Percentiles rank a stretch among this genome's conserved stretches.
phyloP scores from a whole-genome alignment of 2,113 vertebrate genomes.

The Larimichthys crocea region DNA sequence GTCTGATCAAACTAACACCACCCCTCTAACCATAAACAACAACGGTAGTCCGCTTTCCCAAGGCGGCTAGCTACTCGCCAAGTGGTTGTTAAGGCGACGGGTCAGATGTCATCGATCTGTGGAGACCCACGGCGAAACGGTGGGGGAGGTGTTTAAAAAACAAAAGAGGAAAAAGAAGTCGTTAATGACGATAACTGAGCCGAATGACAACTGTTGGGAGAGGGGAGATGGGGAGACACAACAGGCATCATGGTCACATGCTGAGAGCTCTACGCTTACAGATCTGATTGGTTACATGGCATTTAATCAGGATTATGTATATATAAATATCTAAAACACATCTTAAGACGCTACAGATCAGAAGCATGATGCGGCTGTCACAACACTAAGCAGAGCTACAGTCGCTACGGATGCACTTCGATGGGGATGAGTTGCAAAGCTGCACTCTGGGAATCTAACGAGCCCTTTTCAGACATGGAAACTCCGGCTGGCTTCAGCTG shows the following conservation, averaged over 20 bases:
- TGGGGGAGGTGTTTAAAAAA: constrained; percentile 22
- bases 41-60: constrained; percentile 46
- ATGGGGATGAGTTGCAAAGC: constrained; percentile 29
- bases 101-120: constrained; percentile 80
- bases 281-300: not conserved
- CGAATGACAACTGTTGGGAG: constrained; percentile 1
- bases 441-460: constrained; percentile 23
- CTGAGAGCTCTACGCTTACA: not conserved
- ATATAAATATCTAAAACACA: not conserved
- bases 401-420: not conserved
- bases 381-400: constrained; percentile 20
- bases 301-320: too few relatives aligned
- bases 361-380: constrained; percentile 12
- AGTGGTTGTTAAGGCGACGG: constrained; percentile 65
- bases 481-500: not conserved
- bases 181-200: constrained; percentile 44
- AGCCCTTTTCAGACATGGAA: constrained; percentile 67
- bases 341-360: not conserved
- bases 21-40: constrained; percentile 19
- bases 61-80: constrained; percentile 80
- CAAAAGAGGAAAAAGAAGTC: constrained; percentile 44
- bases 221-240: constrained; percentile 33
- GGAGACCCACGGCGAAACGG: constrained; percentile 49
- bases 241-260: constrained; percentile 28
- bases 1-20: not conserved